Evolutionary conservation across 2,888 invertebrate genomes (phyloP).

Genomic region (Leptinotarsa tumamoca): DNA sequence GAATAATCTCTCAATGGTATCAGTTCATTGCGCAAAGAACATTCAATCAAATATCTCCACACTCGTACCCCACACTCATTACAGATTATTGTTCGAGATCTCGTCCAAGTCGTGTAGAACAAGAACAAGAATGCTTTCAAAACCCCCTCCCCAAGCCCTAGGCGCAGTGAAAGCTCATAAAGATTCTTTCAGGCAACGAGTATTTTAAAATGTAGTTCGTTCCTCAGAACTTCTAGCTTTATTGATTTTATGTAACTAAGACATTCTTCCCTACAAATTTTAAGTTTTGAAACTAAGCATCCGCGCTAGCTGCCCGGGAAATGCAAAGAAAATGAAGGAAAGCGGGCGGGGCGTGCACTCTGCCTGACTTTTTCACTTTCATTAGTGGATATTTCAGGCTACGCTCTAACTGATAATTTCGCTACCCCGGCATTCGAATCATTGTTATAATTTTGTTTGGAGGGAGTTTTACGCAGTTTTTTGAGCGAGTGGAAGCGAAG

Average conservation of each 20-base stretch:
- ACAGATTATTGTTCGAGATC: background rate
- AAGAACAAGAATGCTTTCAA: slow-evolving; percentile 4
- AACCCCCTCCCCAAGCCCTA: slow-evolving; percentile 25
- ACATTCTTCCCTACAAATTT: slow-evolving; percentile 66
- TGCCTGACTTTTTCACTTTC: slow-evolving; percentile 61
- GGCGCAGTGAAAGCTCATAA: slow-evolving; percentile 53
- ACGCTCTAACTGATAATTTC: slow-evolving; percentile 45
- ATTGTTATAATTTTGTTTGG: slow-evolving; percentile 13
- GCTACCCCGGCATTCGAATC: slow-evolving; percentile 41
- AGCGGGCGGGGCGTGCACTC: slow-evolving; percentile 44
- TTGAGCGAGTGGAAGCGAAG: background rate
- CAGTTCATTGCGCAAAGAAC: too few species aligned
- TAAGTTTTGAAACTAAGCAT: slow-evolving; percentile 68
- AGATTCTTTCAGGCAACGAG: slow-evolving; percentile 56
- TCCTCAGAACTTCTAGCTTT: slow-evolving; percentile 65
- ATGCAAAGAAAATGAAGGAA: slow-evolving; percentile 61
- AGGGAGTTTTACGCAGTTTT: background rate
- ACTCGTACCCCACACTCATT: slow-evolving; percentile 4
- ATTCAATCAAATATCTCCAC: background rate
- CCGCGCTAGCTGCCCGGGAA: slow-evolving; percentile 59
- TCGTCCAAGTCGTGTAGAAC: background rate
- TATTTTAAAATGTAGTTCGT: slow-evolving; percentile 65
- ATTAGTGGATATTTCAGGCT: slow-evolving; percentile 58
- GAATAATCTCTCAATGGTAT: too few species aligned
- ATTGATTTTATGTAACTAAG: slow-evolving; percentile 68